A percentile compares a stretch with the other conserved stretches of the same genome.
Conservation (phyloP, 1,140 invertebrate genomes). For the Trichonephila clavipes region DNA sequence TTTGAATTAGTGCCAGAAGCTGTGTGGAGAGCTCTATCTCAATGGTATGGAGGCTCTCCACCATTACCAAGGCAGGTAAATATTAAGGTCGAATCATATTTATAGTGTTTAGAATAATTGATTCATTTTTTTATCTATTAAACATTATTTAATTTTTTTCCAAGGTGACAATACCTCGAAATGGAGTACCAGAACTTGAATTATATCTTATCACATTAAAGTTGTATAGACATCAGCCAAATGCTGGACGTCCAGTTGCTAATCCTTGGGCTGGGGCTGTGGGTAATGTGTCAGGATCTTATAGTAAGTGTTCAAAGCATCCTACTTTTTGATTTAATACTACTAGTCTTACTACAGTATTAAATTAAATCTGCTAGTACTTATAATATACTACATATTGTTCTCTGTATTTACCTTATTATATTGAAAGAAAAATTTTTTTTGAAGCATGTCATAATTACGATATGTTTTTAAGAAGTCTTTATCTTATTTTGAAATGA, state of each 20-base stretch:
- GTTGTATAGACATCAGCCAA: conserved; percentile 87
- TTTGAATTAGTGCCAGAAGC: conserved; percentile 92
- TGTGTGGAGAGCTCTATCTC: conserved; percentile 90
- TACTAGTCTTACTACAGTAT: too few species aligned
- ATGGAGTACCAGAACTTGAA: conserved; percentile 87
- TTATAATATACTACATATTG: too few species aligned
- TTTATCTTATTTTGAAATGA: too few species aligned
- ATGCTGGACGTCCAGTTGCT: conserved; percentile 79
- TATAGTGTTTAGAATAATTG: too few species aligned
- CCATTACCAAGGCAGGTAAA: conserved; percentile 89
- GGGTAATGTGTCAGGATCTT: conserved; percentile 79
- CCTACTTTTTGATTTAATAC: too few species aligned
- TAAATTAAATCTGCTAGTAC: too few species aligned
- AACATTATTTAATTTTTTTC: conserved; percentile 23
- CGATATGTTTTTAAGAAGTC: too few species aligned
- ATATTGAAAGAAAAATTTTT: too few species aligned
- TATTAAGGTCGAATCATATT: not conserved
- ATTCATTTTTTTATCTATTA: not conserved
- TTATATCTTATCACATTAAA: conserved; percentile 89
- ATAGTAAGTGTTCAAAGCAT: conserved; percentile 30
- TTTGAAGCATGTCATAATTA: too few species aligned
- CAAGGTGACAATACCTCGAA: conserved; percentile 84
- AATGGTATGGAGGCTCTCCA: conserved; percentile 92
- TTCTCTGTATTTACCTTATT: too few species aligned
- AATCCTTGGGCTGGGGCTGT: conserved; percentile 84